Percentiles rank a stretch among this genome's conserved stretches.
Evolutionary conservation across 2,797 vertebrate genomes (phyloP).

Genomic region (Anomalospiza imberbis): DNA sequence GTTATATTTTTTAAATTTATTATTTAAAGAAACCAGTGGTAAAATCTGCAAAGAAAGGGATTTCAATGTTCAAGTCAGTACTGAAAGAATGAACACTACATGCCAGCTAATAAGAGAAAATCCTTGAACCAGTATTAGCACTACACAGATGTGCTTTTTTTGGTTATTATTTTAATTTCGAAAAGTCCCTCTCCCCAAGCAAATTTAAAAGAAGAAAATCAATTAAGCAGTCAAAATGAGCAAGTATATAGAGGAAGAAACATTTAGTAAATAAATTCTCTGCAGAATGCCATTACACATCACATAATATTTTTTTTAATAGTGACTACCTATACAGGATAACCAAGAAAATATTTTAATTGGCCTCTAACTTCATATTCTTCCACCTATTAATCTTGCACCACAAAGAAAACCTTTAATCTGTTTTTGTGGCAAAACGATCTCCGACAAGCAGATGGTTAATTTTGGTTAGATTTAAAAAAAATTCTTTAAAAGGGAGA

Average conservation of each 20-base stretch:
- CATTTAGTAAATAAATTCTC: not conserved
- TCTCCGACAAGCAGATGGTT: not conserved
- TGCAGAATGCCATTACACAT: not conserved
- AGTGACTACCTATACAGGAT: not conserved
- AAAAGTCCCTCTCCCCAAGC: not conserved
- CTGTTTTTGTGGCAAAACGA: not conserved
- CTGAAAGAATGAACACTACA: not conserved
- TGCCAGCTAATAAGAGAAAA: not conserved
- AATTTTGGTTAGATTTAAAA: not conserved
- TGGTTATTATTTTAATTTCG: not conserved
- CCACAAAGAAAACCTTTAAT: not conserved
- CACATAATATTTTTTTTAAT: not conserved
- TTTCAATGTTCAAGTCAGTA: not conserved
- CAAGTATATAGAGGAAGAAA: not conserved
- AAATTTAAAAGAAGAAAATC: not conserved
- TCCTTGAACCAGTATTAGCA: not conserved
- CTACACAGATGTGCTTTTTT: not conserved
- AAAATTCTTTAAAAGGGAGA: not conserved
- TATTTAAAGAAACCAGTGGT: not conserved
- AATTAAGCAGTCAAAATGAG: not conserved
- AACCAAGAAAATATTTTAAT: not conserved
- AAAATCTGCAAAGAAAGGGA: not conserved
- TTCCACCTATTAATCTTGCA: not conserved
- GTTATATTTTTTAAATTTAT: not conserved
- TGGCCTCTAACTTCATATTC: not conserved